Evolutionary conservation across 2,113 vertebrate species (phyloP), one percentile per base, ranked within the genome.

Genomic region (Entelurus aequoreus): DNA sequence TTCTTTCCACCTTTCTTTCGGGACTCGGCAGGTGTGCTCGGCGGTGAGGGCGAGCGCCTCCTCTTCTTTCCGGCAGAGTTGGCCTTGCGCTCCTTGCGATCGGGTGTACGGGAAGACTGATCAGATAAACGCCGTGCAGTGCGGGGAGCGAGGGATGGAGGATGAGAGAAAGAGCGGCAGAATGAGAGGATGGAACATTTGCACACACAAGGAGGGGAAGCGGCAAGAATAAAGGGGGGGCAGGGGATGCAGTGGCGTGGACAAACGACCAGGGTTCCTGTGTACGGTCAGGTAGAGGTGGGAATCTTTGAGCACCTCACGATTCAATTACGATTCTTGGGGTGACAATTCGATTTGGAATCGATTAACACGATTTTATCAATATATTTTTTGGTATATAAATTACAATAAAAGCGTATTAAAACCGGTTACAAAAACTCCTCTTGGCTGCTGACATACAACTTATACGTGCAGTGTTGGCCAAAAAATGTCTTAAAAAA

Each of bases 1-100:
- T 98, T 99, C 84, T 98, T 99, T 44, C 92, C 94, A 2, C 93
- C 90, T 80, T 99, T 99, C 68, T 96, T 99, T 62, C 96, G 91
- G 0, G 96, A 95, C 68, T 99, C 97, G 2, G 84, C 86, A 0
- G 94, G 92, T 12, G 93, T 94, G 6, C 92, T 93, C 0, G 95
- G 94, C 11, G 96, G 95, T 0, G 96, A 98, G 50, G 96, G 96
- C 0, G 96, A 98, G 71, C 95, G 94, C 49, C 95, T 94, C 72
- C 96, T 94, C 86, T 99, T 99, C 77, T 96, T 93, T 21, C 93
- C 87, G 0, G 91, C 89, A 0, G 93, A 91, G 62, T 93, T 90
- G 50, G 96, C 92, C 83, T 95, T 98, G 85, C 96, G 91, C 83
- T 99, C 97, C 88, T 97, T 95, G 71, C 95, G 92, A 88, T 98